A percentile compares a stretch with the other conserved stretches of the same genome.
These are phyloP conservation scores for Pristionchus maxplancki DNA, from an alignment of 2,888 invertebrate genomes.

Conservation along the genomic window DNA sequence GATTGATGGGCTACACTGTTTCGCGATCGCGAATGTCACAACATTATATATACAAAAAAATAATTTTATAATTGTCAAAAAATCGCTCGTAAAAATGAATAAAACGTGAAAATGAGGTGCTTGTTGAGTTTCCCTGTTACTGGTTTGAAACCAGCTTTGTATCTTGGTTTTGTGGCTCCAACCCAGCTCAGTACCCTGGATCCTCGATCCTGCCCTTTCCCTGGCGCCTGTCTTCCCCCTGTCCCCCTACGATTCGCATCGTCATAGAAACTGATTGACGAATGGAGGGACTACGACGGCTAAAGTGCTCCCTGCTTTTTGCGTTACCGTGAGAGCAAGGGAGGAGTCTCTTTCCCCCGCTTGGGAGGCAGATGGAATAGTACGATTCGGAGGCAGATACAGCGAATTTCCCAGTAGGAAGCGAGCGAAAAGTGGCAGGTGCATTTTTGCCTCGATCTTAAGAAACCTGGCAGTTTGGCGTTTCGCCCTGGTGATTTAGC, in stretches of 20 bases:
- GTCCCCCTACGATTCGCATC: not conserved
- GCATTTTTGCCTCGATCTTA: not conserved
- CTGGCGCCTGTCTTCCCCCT: not conserved
- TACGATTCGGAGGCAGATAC: not conserved
- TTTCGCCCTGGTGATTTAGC: not conserved
- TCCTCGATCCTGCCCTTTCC: not conserved
- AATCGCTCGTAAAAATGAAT: constrained; percentile 36
- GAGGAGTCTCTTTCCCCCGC: not conserved
- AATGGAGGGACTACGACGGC: not conserved
- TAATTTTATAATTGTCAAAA: not conserved
- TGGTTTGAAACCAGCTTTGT: constrained; percentile 4
- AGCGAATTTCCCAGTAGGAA: not conserved
- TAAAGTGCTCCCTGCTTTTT: constrained; percentile 4
- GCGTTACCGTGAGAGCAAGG: not conserved
- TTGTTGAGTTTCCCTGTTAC: not conserved
- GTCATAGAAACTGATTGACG: constrained; percentile 7
- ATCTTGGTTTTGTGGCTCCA: too few species aligned
- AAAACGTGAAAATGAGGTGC: constrained; percentile 12
- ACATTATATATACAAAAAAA: not conserved
- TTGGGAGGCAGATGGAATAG: not conserved
- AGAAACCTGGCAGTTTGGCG: not conserved
- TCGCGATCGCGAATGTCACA: not conserved
- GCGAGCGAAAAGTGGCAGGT: not conserved
- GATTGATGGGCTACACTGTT: not conserved
- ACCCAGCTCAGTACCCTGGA: too few species aligned